These are phyloP conservation scores for Sorex araneus DNA, from an alignment of 2,113 vertebrate species.

Conservation along the genomic window DNA sequence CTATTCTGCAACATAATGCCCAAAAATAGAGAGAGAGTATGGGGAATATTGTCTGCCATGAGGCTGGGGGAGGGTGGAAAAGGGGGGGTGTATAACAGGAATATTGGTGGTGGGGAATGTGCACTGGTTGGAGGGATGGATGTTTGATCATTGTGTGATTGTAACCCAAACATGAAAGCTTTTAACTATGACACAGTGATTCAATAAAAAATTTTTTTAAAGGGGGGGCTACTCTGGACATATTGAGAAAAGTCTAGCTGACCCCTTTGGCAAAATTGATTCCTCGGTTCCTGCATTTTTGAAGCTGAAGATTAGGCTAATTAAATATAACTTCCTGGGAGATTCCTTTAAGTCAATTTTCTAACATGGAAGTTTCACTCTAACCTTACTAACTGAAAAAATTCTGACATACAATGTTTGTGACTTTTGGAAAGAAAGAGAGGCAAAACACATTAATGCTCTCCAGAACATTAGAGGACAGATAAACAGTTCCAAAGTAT, in stretches of 20 bases:
- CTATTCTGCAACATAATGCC: too few species aligned
- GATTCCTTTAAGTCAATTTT: conserved; percentile 28
- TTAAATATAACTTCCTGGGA: conserved; percentile 11
- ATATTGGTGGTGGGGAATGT: too few species aligned
- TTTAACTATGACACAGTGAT: too few species aligned
- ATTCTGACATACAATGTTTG: conserved; percentile 31
- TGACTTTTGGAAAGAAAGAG: background rate
- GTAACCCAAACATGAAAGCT: too few species aligned
- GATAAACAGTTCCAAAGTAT: background rate
- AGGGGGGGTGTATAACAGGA: too few species aligned
- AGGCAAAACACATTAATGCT: background rate
- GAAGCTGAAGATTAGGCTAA: conserved; percentile 1
- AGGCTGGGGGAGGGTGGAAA: too few species aligned
- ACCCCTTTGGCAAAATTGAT: background rate
- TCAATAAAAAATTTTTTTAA: too few species aligned
- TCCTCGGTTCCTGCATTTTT: conserved; percentile 21
- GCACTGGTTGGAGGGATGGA: too few species aligned
- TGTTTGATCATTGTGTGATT: too few species aligned
- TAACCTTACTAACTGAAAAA: conserved; percentile 41
- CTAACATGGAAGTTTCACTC: conserved; percentile 40
- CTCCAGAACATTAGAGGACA: conserved; percentile 40
- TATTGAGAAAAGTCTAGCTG: background rate
- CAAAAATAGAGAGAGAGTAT: too few species aligned
- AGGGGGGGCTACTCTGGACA: background rate
- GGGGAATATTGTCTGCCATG: too few species aligned